phyloP scores from a whole-genome alignment of 2,888 invertebrate species.

The Drosophila basisetae region DNA sequence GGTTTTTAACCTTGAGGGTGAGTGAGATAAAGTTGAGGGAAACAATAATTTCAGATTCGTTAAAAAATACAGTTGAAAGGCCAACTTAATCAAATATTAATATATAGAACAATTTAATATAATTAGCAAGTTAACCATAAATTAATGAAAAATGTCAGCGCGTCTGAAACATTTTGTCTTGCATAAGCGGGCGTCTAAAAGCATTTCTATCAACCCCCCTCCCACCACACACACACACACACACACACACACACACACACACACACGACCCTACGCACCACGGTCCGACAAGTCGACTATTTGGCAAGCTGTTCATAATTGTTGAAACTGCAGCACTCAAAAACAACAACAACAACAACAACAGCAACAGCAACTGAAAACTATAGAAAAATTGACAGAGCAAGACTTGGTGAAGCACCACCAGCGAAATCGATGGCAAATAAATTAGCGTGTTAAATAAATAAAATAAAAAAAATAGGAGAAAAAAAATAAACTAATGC shows the following conservation, averaged over 20 bases:
- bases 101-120: slow-evolving; percentile 1
- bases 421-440: slow-evolving; percentile 62
- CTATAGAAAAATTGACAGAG: slow-evolving; percentile 18
- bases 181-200: slow-evolving; percentile 26
- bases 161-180: slow-evolving; percentile 16
- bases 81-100: neutral
- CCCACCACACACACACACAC: too few species aligned
- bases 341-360: neutral
- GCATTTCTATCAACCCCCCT: neutral
- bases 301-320: slow-evolving; percentile 73
- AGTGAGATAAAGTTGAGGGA: neutral
- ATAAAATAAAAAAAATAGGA: slow-evolving; percentile 7
- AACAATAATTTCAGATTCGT: neutral
- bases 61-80: neutral
- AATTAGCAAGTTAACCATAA: slow-evolving; percentile 12
- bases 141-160: slow-evolving; percentile 10
- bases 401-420: slow-evolving; percentile 35
- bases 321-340: slow-evolving; percentile 29
- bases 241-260: too few species aligned
- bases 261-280: neutral
- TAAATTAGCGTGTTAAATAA: slow-evolving; percentile 74
- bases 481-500: slow-evolving; percentile 13
- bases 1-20: too few species aligned
- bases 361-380: slow-evolving; percentile 7
- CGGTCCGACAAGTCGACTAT: slow-evolving; percentile 26